These are phyloP conservation scores for Meriones unguiculatus DNA, from an alignment of 2,113 vertebrate species.

Conservation along the genomic window DNA sequence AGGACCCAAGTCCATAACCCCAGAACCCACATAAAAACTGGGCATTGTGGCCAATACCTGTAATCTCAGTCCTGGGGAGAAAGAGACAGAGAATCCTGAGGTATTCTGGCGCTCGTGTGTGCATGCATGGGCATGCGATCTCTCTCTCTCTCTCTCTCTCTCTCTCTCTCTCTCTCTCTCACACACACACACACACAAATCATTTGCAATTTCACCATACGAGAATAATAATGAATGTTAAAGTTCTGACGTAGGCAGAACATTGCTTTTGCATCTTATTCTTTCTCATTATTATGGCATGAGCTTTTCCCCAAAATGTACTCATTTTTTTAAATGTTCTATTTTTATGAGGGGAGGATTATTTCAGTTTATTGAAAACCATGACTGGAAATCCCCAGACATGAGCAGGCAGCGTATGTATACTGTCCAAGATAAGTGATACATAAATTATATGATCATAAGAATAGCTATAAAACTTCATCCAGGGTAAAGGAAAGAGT, in stretches of 20 bases:
- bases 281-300: neutral
- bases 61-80: too few species aligned
- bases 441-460: neutral
- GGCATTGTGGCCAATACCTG: neutral
- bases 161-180: neutral
- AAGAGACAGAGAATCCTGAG: neutral
- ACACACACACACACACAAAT: neutral
- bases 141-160: neutral
- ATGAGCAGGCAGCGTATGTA: neutral
- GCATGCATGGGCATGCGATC: neutral
- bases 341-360: neutral
- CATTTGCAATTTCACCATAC: neutral
- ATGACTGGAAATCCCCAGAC: neutral
- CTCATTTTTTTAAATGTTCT: constrained; percentile 19
- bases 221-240: neutral
- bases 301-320: neutral
- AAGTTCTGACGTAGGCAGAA: neutral
- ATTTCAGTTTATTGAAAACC: neutral
- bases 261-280: neutral
- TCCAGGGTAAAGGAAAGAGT: neutral
- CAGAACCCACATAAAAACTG: neutral
- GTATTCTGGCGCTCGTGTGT: too few species aligned
- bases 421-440: neutral
- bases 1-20: too few species aligned
- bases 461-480: neutral